These are phyloP conservation scores for Stegodyphus mimosarum DNA, from an alignment of 1,140 invertebrate species.

Conservation along the genomic window DNA sequence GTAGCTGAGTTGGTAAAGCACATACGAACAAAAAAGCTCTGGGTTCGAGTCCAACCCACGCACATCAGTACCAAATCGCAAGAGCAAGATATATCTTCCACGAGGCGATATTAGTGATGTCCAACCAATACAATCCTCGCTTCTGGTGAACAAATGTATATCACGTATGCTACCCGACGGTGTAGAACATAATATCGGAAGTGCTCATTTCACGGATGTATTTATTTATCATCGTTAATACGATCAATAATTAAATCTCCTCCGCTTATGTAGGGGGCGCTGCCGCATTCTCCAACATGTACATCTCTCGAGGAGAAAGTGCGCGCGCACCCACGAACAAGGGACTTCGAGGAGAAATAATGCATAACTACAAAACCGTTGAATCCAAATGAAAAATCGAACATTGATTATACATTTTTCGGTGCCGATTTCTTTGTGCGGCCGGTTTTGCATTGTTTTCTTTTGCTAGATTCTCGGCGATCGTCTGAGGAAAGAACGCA, in stretches of 20 bases:
- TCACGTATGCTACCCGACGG: too few species aligned
- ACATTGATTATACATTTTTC: constrained; percentile 47
- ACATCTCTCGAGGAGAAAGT: constrained; percentile 34
- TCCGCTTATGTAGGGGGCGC: constrained; percentile 27
- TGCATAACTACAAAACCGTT: constrained; percentile 26
- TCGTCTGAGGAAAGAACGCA: not conserved
- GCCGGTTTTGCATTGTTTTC: not conserved
- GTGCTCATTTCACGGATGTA: constrained; percentile 15
- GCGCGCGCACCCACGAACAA: constrained; percentile 25
- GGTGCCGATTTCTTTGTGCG: not conserved
- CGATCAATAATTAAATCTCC: constrained; percentile 41
- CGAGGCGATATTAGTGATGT: too few species aligned
- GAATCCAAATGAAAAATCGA: constrained; percentile 52
- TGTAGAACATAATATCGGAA: too few species aligned
- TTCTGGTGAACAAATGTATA: too few species aligned
- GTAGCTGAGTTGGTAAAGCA: too few species aligned
- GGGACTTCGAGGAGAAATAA: constrained; percentile 9
- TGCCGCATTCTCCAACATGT: constrained; percentile 29
- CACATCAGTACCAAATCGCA: too few species aligned
- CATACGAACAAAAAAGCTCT: too few species aligned
- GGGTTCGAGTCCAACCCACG: too few species aligned
- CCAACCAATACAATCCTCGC: too few species aligned
- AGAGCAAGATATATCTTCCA: too few species aligned
- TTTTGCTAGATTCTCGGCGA: not conserved
- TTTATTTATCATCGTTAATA: constrained; percentile 36